These are phyloP conservation scores for Meloidogyne chitwoodi DNA, from an alignment of 1,140 invertebrate genomes.

Conservation along the genomic window DNA sequence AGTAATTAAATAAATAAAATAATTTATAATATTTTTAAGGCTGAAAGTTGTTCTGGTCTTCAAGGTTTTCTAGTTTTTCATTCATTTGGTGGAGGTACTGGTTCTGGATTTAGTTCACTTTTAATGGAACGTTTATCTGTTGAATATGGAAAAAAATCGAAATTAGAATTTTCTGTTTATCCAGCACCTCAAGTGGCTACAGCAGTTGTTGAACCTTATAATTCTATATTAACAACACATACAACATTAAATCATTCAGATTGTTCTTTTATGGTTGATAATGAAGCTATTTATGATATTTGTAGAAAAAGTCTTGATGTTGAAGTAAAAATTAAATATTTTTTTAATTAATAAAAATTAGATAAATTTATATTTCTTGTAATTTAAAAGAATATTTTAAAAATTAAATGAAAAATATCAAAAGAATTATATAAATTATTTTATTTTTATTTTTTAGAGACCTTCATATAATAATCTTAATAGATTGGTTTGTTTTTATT, in stretches of 20 bases:
- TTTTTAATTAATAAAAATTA: constrained; percentile 11
- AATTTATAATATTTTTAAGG: neutral
- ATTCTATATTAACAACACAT: constrained; percentile 39
- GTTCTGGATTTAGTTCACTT: constrained; percentile 79
- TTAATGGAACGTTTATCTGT: constrained; percentile 82
- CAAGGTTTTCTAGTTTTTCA: constrained; percentile 86
- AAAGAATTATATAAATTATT: too few species aligned
- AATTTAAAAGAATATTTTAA: too few species aligned
- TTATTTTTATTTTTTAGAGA: constrained; percentile 46
- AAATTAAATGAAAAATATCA: too few species aligned
- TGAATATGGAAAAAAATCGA: constrained; percentile 82
- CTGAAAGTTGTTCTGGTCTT: constrained; percentile 64
- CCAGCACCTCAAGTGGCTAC: constrained; percentile 76
- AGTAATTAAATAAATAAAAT: constrained; percentile 1
- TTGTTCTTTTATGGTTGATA: constrained; percentile 67
- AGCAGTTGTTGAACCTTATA: constrained; percentile 35
- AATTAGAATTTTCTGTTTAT: constrained; percentile 81
- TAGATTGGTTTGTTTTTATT: constrained; percentile 13
- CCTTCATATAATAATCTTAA: constrained; percentile 73
- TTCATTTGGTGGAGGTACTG: constrained; percentile 83
- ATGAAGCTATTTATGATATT: constrained; percentile 83
- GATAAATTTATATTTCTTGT: too few species aligned
- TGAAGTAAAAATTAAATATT: constrained; percentile 67
- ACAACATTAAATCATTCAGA: constrained; percentile 58
- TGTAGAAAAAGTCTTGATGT: constrained; percentile 72